A percentile compares a stretch with the other conserved stretches of the same genome.
Conservation (phyloP, 2,797 vertebrate species). For the Notamacropus eugenii region DNA sequence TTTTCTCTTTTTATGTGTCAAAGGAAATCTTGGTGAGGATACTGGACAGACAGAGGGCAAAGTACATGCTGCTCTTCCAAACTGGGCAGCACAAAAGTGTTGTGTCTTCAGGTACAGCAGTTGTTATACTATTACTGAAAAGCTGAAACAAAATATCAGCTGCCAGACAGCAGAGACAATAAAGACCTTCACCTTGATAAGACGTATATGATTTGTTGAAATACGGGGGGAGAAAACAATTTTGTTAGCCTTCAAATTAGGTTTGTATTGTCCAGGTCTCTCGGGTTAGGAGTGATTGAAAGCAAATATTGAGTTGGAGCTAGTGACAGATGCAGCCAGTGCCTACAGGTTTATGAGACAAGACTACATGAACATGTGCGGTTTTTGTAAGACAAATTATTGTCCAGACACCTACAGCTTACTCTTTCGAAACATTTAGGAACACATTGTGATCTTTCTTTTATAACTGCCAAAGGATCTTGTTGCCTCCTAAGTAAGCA, state of each 20-base stretch:
- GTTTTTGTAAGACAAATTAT: slow-evolving; percentile 71
- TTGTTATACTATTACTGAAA: slow-evolving; percentile 75
- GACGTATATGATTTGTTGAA: slow-evolving; percentile 69
- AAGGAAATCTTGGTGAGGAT: slow-evolving; percentile 33
- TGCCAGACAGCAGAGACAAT: slow-evolving; percentile 67
- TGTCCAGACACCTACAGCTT: slow-evolving; percentile 57
- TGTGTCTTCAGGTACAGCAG: slow-evolving; percentile 51
- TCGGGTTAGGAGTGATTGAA: slow-evolving; percentile 86
- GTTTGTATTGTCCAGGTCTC: slow-evolving; percentile 80
- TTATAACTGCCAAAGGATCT: slow-evolving; percentile 1
- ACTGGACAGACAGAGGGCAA: neutral
- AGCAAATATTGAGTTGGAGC: slow-evolving; percentile 81
- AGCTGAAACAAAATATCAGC: slow-evolving; percentile 68
- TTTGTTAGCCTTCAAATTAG: slow-evolving; percentile 80
- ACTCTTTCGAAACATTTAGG: slow-evolving; percentile 57
- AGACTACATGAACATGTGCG: slow-evolving; percentile 70
- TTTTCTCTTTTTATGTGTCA: slow-evolving; percentile 45
- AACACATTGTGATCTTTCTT: slow-evolving; percentile 55
- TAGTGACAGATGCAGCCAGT: slow-evolving; percentile 80
- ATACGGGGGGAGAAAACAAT: slow-evolving; percentile 66
- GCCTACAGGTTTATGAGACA: slow-evolving; percentile 82
- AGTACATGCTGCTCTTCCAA: slow-evolving; percentile 21
- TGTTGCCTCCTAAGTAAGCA: slow-evolving; percentile 11
- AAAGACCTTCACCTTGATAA: slow-evolving; percentile 70
- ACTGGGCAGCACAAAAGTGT: neutral